Conservation (phyloP, 2,797 vertebrate genomes). For the Vespertilio murinus region DNA sequence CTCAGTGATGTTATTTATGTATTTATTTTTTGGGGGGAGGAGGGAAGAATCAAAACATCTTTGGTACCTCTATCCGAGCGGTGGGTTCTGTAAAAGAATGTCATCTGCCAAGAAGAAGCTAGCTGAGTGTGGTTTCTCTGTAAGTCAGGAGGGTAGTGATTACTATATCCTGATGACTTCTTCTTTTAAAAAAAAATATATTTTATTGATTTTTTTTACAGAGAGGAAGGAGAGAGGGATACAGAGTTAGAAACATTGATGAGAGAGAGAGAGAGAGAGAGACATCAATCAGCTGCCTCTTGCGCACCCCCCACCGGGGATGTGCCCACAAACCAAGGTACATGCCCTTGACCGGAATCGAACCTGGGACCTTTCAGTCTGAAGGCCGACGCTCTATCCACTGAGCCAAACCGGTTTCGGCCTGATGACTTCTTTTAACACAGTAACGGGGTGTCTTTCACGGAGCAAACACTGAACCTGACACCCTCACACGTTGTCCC, state of each 20-base stretch:
- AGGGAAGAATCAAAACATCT: not conserved
- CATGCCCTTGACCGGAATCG: too few relatives aligned
- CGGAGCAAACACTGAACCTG: not conserved
- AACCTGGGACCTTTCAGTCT: too few relatives aligned
- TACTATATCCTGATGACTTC: not conserved
- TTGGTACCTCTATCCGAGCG: not conserved
- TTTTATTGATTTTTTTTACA: too few relatives aligned
- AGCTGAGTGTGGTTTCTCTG: not conserved
- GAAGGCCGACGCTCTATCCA: too few relatives aligned
- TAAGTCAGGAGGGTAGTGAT: not conserved
- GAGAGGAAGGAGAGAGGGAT: too few relatives aligned
- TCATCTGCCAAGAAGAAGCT: not conserved
- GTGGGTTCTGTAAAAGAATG: conserved; percentile 26
- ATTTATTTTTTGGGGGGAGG: not conserved
- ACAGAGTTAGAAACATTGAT: too few relatives aligned
- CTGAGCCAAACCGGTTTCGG: too few relatives aligned
- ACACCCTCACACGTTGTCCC: not conserved
- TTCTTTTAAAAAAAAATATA: too few relatives aligned
- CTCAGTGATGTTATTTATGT: not conserved
- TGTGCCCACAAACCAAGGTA: too few relatives aligned
- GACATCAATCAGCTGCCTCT: too few relatives aligned
- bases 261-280: too few relatives aligned
- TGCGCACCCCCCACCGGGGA: too few relatives aligned
- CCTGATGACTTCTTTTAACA: not conserved
- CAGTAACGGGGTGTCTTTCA: not conserved